Percentiles rank a stretch among this genome's conserved stretches.
Conservation (phyloP, 2,797 vertebrate genomes). For the Gymnothorax reevesii region DNA sequence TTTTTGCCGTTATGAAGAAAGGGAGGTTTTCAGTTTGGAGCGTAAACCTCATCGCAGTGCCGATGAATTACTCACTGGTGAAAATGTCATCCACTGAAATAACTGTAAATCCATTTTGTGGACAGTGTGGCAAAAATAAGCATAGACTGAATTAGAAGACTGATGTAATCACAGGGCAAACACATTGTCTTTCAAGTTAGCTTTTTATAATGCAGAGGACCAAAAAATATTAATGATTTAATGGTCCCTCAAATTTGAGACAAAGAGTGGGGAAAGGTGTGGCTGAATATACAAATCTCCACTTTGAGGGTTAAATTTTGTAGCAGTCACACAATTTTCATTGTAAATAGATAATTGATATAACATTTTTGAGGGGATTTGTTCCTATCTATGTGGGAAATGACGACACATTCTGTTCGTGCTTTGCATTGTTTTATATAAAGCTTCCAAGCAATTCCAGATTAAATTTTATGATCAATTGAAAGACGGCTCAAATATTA, state of each 20-base stretch:
- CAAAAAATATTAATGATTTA: no score
- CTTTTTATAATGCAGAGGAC: no score
- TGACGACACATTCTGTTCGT: background rate
- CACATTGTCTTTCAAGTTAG: no score
- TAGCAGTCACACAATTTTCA: no score
- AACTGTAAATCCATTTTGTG: background rate
- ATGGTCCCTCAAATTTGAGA: no score
- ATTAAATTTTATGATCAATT: background rate
- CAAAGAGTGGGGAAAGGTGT: no score
- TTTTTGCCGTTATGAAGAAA: background rate
- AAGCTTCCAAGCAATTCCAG: background rate
- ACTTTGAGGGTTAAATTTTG: no score
- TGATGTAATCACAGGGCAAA: no score
- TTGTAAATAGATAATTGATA: no score
- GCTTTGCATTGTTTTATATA: background rate
- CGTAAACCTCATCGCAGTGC: background rate
- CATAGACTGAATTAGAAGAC: background rate
- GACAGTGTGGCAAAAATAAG: background rate
- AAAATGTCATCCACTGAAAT: background rate
- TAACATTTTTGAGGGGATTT: background rate
- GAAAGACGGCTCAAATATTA: no score
- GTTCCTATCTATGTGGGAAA: background rate
- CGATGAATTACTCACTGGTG: no score
- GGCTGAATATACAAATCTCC: no score
- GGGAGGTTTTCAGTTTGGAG: background rate